These are phyloP conservation scores for Yponomeuta evonymella DNA, from an alignment of 2,888 invertebrate genomes.

Conservation along the genomic window DNA sequence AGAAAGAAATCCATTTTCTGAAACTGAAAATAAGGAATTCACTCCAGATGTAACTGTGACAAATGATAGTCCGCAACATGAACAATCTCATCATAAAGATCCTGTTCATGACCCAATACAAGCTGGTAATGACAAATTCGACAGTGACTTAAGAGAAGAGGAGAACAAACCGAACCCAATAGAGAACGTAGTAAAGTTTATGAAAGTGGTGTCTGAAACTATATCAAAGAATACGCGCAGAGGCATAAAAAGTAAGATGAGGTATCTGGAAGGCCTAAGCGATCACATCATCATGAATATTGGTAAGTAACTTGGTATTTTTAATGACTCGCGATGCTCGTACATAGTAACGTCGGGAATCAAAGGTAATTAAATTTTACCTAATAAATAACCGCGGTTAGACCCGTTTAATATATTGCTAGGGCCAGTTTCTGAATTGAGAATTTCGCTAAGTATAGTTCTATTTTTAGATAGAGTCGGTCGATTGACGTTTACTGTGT, in stretches of 20 bases:
- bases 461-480: no score
- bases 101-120: neutral
- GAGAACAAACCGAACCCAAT: constrained; percentile 37
- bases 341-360: no score
- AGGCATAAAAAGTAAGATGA: constrained; percentile 72
- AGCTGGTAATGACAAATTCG: neutral
- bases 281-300: constrained; percentile 79
- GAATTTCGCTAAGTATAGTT: no score
- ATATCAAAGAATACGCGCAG: constrained; percentile 54
- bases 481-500: no score
- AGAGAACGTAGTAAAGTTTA: constrained; percentile 46
- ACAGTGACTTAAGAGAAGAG: neutral
- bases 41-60: neutral
- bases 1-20: constrained; percentile 18
- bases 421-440: no score
- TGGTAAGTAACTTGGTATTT: constrained; percentile 69
- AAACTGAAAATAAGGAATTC: neutral
- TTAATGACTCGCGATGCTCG: no score
- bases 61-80: neutral
- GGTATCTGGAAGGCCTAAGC: constrained; percentile 75
- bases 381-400: no score
- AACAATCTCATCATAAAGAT: neutral
- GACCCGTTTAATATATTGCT: no score
- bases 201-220: constrained; percentile 56
- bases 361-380: no score